These are phyloP conservation scores for Triplophysa rosa DNA, from an alignment of 2,113 vertebrate species.

Conservation along the genomic window DNA sequence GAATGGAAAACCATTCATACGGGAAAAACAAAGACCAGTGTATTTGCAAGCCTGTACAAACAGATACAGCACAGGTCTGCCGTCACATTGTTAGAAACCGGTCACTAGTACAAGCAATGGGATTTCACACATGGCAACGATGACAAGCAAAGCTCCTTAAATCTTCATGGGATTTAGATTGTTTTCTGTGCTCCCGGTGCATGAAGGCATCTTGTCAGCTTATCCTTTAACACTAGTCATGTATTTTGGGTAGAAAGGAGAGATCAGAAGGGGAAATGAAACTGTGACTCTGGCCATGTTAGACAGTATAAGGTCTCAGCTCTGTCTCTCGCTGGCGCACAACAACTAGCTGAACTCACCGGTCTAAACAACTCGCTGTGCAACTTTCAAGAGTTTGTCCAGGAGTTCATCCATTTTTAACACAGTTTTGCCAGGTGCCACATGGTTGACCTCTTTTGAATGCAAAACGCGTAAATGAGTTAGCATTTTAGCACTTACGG, in stretches of 20 bases:
- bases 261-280: neutral
- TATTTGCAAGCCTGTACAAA: neutral
- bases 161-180: conserved; percentile 41
- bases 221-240: conserved; percentile 23
- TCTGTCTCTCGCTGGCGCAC: too few relatives aligned
- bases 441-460: too few relatives aligned
- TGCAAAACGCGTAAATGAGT: too few relatives aligned
- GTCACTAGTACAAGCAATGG: conserved; percentile 17
- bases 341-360: too few relatives aligned
- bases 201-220: neutral
- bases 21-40: neutral
- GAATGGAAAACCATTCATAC: neutral
- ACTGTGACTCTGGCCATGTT: neutral
- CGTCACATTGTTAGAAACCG: conserved; percentile 5
- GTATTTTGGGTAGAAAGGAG: neutral
- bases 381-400: too few relatives aligned
- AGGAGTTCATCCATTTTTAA: too few relatives aligned
- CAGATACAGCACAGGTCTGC: neutral
- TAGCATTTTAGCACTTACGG: too few relatives aligned
- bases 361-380: too few relatives aligned
- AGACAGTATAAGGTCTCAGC: neutral
- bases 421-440: too few relatives aligned
- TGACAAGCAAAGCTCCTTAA: conserved; percentile 44
- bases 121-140: conserved; percentile 33
- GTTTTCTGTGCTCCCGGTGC: neutral